Base-by-base conservation (phyloP, 1,140 invertebrate genomes). In the Archivesica marissinica region DNA sequence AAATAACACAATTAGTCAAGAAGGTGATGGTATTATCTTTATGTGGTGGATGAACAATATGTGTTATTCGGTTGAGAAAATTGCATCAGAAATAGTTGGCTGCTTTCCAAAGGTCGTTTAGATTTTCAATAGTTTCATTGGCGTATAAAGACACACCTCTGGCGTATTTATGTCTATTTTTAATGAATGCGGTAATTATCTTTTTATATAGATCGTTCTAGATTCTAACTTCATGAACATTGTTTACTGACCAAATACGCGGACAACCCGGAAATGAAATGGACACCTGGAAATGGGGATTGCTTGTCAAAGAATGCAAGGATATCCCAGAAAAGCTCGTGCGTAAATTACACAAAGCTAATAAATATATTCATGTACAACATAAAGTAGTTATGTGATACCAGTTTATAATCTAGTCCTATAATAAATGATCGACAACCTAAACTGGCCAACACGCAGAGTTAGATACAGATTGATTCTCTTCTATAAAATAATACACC, bases 41-140 rank as follows among this genome's bases (percentile, higher is more conserved):
- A 15, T 30, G 9, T 33, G 7, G 30, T 44, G 64, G 68, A 54
- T 75, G 54, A 75, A n/a, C 39, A 41, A 35, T 38, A 23, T 35
- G 35, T 47, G 80, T 75, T 41, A 61, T 59, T 38, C 39, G 80
- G 80, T 72, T 30, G 17, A 28, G 50, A 61, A 74, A 74, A 41
- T 83, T 83, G 80, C 80, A 75, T 83, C 80, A 83, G 80, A 83
- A 82, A 74, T 44, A 44, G 33, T 83, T 83, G 80, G 80, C 47
- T 9, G 23, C 4, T 61, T 41, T 33, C 80, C 80, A 83, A 64
- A 72, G 56, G 56, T 39, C 59, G 39, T 59, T 75, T 54, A 41
- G 17, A 35, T 39, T 33, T 47, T 0, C 44, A 23, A 15, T 33
- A 30, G 7, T 41, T 6, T 81, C 50, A 81, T 81, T 81, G 79